Conservation (phyloP, 2,113 vertebrate genomes). For the Rostratula benghalensis region DNA sequence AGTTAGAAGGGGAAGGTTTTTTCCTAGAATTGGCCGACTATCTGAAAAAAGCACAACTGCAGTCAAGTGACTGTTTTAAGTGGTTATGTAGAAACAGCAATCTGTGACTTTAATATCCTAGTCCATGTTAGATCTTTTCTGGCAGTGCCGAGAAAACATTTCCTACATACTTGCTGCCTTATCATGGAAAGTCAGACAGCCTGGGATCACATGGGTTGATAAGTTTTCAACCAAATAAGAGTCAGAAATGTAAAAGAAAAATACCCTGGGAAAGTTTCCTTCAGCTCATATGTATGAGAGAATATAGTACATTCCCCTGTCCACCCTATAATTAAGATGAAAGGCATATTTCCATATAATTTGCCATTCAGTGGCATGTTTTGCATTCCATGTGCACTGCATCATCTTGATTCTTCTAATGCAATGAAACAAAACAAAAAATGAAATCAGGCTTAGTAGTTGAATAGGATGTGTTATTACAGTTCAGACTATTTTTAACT, state of each 20-base stretch:
- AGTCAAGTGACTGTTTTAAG: neutral
- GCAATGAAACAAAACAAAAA: slow-evolving; percentile 66
- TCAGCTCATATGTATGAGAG: slow-evolving; percentile 65
- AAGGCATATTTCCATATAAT: slow-evolving; percentile 80
- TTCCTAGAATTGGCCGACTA: neutral
- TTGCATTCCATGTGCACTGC: slow-evolving; percentile 77
- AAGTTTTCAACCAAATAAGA: slow-evolving; percentile 79
- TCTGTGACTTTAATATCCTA: slow-evolving; percentile 39
- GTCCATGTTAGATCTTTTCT: slow-evolving; percentile 55
- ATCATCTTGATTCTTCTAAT: slow-evolving; percentile 67
- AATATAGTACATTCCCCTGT: slow-evolving; percentile 74
- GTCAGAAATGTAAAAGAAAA: slow-evolving; percentile 81
- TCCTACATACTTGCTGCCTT: slow-evolving; percentile 78
- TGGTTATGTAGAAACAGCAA: neutral
- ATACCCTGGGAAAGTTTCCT: slow-evolving; percentile 81
- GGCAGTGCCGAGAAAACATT: slow-evolving; percentile 72
- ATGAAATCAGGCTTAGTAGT: slow-evolving; percentile 53
- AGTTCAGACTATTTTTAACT: slow-evolving; percentile 70
- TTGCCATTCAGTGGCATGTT: slow-evolving; percentile 75
- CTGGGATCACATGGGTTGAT: slow-evolving; percentile 71
- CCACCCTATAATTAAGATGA: slow-evolving; percentile 83
- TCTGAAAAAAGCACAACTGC: neutral
- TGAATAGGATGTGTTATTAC: slow-evolving; percentile 60
- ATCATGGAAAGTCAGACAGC: slow-evolving; percentile 78
- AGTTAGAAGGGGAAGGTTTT: neutral